A percentile compares a stretch with the other conserved stretches of the same genome.
phyloP scores from a whole-genome alignment of 2,888 invertebrate species.

The Caenorhabditis macrosperma region DNA sequence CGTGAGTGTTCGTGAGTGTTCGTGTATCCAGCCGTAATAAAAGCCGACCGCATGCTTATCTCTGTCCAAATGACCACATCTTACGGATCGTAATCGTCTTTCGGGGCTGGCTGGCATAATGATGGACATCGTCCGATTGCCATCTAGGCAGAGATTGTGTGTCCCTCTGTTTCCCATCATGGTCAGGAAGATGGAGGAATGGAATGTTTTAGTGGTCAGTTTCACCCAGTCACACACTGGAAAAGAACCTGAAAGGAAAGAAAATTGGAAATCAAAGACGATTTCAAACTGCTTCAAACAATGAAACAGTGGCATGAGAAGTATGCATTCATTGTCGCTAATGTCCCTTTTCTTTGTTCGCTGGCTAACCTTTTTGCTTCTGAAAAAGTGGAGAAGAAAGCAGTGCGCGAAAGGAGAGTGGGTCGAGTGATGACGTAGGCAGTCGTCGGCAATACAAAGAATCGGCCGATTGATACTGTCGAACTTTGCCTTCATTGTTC shows the following conservation, averaged over 20 bases:
- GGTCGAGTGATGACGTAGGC: slow-evolving; percentile 32
- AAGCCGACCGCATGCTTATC: slow-evolving; percentile 8
- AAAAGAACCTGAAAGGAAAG: background rate
- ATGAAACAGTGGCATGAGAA: slow-evolving; percentile 19
- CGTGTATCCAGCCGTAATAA: background rate
- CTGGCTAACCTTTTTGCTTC: slow-evolving; percentile 28
- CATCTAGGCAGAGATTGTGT: slow-evolving; percentile 1
- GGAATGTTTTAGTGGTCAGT: slow-evolving; percentile 24
- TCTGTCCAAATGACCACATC: slow-evolving; percentile 19
- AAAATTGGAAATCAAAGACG: background rate
- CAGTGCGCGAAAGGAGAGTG: slow-evolving; percentile 18
- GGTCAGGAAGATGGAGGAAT: background rate
- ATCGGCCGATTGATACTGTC: slow-evolving; percentile 43
- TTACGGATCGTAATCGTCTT: slow-evolving; percentile 10
- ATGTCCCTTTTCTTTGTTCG: slow-evolving; percentile 21
- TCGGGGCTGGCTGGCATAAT: slow-evolving; percentile 7
- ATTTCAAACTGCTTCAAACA: background rate
- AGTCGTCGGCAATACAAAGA: slow-evolving; percentile 38
- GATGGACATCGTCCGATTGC: slow-evolving; percentile 10
- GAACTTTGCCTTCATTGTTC: slow-evolving; percentile 50
- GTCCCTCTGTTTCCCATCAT: no score
- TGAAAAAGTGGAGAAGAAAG: slow-evolving; percentile 15
- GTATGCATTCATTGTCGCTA: slow-evolving; percentile 14
- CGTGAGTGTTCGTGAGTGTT: background rate
- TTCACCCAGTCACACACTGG: background rate